Base-by-base conservation (phyloP, 2,888 invertebrate species). In the Sturmia bella region DNA sequence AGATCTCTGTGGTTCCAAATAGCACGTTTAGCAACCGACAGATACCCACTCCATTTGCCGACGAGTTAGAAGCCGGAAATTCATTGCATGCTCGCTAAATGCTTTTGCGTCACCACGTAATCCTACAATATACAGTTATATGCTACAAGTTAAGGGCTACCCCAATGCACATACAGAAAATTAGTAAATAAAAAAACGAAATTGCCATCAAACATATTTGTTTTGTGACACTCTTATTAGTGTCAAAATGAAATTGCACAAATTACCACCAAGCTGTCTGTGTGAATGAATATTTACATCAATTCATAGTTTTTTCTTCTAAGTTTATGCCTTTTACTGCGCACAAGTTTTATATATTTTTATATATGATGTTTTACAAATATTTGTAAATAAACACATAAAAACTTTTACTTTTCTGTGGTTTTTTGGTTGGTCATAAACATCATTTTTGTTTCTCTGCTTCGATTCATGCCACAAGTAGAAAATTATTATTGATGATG, bases 381-480 rank as follows among this genome's bases (percentile, higher is more conserved):
- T 59, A 66, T 72, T 52, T 61, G 41, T 48, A 17, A n/a, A 17
- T 61, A 17, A 13, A 13, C 6, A 63, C 24, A 37, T 7, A 63
- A 68, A 68, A 73, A 75, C 80, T 80, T 80, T 80, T 80, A 75
- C 80, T 80, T 75, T 78, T 63, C 52, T 74, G 63, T 37, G 74
- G 74, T 57, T 15, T 50, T 63, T 54, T 45, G 39, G 37, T 45
- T 70, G 50, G 64, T 52, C 63, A 74, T 45, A 45, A 54, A 24
- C 5, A 45, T 3, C 24, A 11, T 15, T 24, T 32, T 61, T 39
- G 13, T 19, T 17, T 32, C 39, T 27, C 17, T n/a, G 13, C 63
- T 45, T 45, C 1, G 39, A 72, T 13, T 41, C n/a, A 57, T 45
- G 13, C 12, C 15, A 39, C 21, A 57, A 37, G 48, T 45, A 50